Evolutionary conservation across 2,888 invertebrate genomes (phyloP), one percentile per base, ranked within the genome.

Genomic region (Eupeodes latifasciatus): DNA sequence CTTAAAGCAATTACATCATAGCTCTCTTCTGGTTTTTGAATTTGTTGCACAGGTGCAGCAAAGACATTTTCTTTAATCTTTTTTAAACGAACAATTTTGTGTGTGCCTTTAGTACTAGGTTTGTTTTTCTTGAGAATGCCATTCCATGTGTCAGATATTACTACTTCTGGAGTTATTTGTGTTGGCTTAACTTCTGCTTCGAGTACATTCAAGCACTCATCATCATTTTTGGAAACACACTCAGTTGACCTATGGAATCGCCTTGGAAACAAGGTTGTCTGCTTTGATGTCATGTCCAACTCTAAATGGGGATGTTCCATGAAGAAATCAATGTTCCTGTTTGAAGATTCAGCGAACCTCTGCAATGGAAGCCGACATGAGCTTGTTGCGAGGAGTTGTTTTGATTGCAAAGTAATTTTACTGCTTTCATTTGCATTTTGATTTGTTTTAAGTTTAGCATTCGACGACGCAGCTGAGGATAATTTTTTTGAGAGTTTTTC

Each of bases 241-340:
- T 69, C 51, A 19, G 9, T 19, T 55, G 40, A 9, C 40, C 27
- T 83, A 1, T 27, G 12, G 10, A 80, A 47, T 1, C 86, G 79
- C 19, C 75, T 71, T 0, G 86, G 86, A 53, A 87, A 87, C 44
- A 87, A 16, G 6, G 86, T 75, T 12, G 51, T 62, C 7, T 66
- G 66, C 6, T 47, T 40, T 4, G 82, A 10, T 7, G 55, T 12
- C 9, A 27, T 40, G 10, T 80, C 83, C 12, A 83, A n/a, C 51
- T 72, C 76, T 4, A 87, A 11, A 27, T 71, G 16, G 2, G 86
- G 83, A 16, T 87, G 86, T 10, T 83, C 79, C 40, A 71, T 40
- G 1, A 71, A 64, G 49, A 87, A 87, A n/a, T 83, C 79, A 11
- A 80, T 61, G 3, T 6, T 67, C 16, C n/a, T 47, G 1, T 19